Evolutionary conservation across 2,888 invertebrate genomes (phyloP), one percentile per base, ranked within the genome.

Genomic region (Rhopalosiphum nymphaeae): DNA sequence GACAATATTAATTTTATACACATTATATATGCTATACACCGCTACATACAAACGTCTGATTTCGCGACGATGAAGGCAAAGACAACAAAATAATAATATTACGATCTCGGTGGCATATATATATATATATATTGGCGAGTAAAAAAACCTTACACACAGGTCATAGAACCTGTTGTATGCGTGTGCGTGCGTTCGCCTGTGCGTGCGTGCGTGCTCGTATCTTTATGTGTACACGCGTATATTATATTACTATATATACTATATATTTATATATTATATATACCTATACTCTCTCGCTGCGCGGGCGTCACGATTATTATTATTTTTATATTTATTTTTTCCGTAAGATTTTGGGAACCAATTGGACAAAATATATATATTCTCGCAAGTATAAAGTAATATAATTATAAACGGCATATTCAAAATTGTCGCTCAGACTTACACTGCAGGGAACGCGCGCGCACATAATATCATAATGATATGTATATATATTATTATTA

Each of bases 151-250:
- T 42, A 67, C 88, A 78, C 92, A 53, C 92, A 56, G 92, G 92
- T 93, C 92, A 89, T 93, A 26, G 92, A 93, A 93, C 92, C 92
- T 89, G 92, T 89, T 56, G n/a, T 25, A n/a, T 36, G 26, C 26
- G 29, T 61, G 57, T 61, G n/a, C 57, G 87, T 49, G 84, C 56
- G 44, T 78, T 29, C 42, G 67, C 36, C 21, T 21, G 46, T 61
- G 44, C 44, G 86, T 61, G 84, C 53, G 44, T 78, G 29, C 42
- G 49, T 78, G 36, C 21, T 78, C 36, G 78, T 78, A 78, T 36
- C 78, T 78, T 36, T 36, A 36, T 36, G 36, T 36, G 78, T 21
- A 21, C 16, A 36, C 11, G 36, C 46, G 61, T 88, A 36, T 26
- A 42, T 42, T 84, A 29, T 53, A 84, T 84, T 89, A 89, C 44